Percentiles rank a stretch among this genome's conserved stretches.
Conservation (phyloP, 2,888 invertebrate species). For the Leptinotarsa peninsularis region DNA sequence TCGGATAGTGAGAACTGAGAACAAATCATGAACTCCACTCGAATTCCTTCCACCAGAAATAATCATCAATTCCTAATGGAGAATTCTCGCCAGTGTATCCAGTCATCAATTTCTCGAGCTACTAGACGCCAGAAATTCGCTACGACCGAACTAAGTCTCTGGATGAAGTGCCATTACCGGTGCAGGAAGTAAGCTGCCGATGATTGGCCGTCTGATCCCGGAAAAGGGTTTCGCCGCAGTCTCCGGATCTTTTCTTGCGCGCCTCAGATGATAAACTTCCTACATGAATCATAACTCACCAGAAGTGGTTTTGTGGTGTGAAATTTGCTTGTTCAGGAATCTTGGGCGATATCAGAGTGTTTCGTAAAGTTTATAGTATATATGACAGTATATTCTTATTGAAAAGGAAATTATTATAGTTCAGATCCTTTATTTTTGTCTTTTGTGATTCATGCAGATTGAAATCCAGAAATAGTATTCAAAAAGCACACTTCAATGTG, state of each 20-base stretch:
- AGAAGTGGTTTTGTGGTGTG: slow-evolving; percentile 26
- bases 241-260: slow-evolving; percentile 12
- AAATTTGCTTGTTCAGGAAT: slow-evolving; percentile 17
- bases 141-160: slow-evolving; percentile 28
- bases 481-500: too few relatives aligned
- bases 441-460: too few relatives aligned
- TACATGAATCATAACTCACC: slow-evolving; percentile 31
- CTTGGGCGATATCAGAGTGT: neutral
- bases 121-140: slow-evolving; percentile 34
- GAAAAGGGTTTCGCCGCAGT: slow-evolving; percentile 40
- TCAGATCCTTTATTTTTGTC: too few relatives aligned
- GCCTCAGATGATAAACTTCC: slow-evolving; percentile 31
- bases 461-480: too few relatives aligned
- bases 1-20: too few relatives aligned
- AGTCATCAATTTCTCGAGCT: slow-evolving; percentile 26
- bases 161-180: slow-evolving; percentile 44
- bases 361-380: neutral
- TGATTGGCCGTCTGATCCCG: slow-evolving; percentile 46
- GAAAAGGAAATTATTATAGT: too few relatives aligned
- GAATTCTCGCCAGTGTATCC: neutral
- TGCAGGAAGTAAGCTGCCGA: slow-evolving; percentile 41
- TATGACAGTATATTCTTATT: neutral
- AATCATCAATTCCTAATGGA: neutral
- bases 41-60: neutral
- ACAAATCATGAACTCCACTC: neutral